These are phyloP conservation scores for Limosa lapponica DNA, from an alignment of 2,797 vertebrate genomes.

Conservation along the genomic window DNA sequence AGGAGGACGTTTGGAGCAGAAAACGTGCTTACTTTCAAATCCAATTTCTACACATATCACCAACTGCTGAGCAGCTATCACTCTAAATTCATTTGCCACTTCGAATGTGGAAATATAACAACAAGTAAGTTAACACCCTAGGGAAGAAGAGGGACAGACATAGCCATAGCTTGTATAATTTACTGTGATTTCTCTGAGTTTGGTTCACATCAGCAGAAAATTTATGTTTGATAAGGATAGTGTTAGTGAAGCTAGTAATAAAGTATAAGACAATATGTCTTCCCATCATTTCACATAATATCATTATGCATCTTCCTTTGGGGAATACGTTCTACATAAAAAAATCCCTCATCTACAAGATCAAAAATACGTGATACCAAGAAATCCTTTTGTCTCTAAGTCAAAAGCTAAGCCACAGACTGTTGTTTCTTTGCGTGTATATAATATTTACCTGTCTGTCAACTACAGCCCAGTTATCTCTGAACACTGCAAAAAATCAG, in stretches of 20 bases:
- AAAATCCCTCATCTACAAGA: not conserved
- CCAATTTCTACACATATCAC: not conserved
- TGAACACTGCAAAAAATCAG: not conserved
- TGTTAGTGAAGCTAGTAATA: not conserved
- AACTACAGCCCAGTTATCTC: not conserved
- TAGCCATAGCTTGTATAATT: not conserved
- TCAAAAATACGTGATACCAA: not conserved
- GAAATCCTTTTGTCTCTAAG: not conserved
- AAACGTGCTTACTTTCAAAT: not conserved
- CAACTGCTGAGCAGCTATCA: not conserved
- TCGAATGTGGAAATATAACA: not conserved
- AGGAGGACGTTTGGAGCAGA: not conserved
- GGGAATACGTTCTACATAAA: not conserved
- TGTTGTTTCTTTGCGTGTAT: not conserved
- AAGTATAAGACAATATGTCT: not conserved
- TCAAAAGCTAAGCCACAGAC: not conserved
- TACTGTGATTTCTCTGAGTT: not conserved
- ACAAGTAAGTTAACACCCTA: not conserved
- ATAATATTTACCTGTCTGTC: not conserved
- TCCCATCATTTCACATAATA: not conserved
- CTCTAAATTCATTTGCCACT: not conserved
- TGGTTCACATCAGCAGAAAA: not conserved
- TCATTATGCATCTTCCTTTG: not conserved
- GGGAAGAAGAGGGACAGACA: not conserved
- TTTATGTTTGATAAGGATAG: not conserved